Percentiles rank a stretch among this genome's conserved stretches.
These are phyloP conservation scores for Anaspis maculata DNA, from an alignment of 2,888 invertebrate genomes.

Conservation along the genomic window DNA sequence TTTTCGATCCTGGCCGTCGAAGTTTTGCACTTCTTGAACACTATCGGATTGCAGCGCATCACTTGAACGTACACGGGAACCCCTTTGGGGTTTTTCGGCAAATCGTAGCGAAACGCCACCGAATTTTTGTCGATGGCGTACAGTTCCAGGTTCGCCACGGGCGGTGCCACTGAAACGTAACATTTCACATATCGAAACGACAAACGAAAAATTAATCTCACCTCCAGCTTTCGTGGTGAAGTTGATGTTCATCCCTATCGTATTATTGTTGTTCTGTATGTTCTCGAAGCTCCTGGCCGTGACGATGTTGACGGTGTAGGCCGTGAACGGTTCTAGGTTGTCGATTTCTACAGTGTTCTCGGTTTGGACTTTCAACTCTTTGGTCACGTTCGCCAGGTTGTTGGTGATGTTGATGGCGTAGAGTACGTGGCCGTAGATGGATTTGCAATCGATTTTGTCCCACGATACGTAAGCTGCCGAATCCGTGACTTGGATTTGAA, in stretches of 20 bases:
- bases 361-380: conserved; percentile 18
- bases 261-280: conserved; percentile 18
- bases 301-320: conserved; percentile 26
- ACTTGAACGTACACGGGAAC: conserved; percentile 25
- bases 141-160: conserved; percentile 30
- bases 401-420: conserved; percentile 25
- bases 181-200: too few species aligned
- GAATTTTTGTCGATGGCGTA: conserved; percentile 29
- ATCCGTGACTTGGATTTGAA: conserved; percentile 24
- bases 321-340: conserved; percentile 27
- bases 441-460: conserved; percentile 27
- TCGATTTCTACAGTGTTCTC: conserved; percentile 23
- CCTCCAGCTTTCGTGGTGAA: conserved; percentile 33
- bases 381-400: conserved; percentile 16
- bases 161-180: conserved; percentile 33
- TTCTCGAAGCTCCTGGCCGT: conserved; percentile 25
- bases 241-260: conserved; percentile 17
- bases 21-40: conserved; percentile 26
- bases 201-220: too few species aligned
- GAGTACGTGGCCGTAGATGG: conserved; percentile 26
- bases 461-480: conserved; percentile 27
- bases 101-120: conserved; percentile 30
- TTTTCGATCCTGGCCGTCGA: conserved; percentile 17
- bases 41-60: conserved; percentile 25
- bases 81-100: conserved; percentile 27